Evolutionary conservation across 2,888 invertebrate genomes (phyloP).

Genomic region (Cataglyphis cursor): DNA sequence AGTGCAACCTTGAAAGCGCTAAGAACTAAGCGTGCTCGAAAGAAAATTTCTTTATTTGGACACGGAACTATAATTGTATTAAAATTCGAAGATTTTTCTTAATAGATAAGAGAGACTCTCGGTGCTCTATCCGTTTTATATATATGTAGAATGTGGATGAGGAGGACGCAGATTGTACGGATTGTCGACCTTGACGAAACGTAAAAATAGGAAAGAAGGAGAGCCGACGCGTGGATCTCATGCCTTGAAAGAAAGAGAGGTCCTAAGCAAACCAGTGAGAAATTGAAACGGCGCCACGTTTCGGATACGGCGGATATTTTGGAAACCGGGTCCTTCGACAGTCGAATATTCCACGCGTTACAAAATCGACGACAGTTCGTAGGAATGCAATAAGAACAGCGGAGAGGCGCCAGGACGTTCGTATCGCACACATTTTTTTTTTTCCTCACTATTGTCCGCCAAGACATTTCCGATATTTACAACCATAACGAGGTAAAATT

Average conservation of each 20-base stretch:
- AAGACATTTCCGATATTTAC: slow-evolving; percentile 17
- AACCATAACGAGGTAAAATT: slow-evolving; percentile 6
- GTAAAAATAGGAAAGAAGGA: slow-evolving; percentile 49
- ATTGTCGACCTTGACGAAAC: slow-evolving; percentile 63
- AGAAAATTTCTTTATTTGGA: background rate
- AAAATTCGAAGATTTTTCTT: background rate
- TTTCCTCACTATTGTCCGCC: background rate
- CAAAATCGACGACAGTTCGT: background rate
- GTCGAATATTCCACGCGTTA: background rate
- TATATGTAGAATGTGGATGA: slow-evolving; percentile 56
- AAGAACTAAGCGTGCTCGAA: background rate
- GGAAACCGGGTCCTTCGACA: background rate
- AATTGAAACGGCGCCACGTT: background rate
- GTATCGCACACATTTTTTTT: slow-evolving; percentile 10
- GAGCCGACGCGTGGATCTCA: slow-evolving; percentile 27
- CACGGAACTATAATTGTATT: background rate
- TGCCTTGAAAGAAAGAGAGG: slow-evolving; percentile 31
- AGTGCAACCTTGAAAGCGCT: background rate
- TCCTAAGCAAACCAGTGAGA: background rate
- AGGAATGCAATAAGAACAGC: slow-evolving; percentile 42
- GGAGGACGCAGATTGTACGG: slow-evolving; percentile 56
- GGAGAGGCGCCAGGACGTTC: slow-evolving; percentile 27
- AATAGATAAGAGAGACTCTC: background rate
- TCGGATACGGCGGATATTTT: slow-evolving; percentile 2
- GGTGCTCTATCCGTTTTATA: background rate